Evolutionary conservation across 2,888 invertebrate species (phyloP).

Genomic region (Volucella inflata): DNA sequence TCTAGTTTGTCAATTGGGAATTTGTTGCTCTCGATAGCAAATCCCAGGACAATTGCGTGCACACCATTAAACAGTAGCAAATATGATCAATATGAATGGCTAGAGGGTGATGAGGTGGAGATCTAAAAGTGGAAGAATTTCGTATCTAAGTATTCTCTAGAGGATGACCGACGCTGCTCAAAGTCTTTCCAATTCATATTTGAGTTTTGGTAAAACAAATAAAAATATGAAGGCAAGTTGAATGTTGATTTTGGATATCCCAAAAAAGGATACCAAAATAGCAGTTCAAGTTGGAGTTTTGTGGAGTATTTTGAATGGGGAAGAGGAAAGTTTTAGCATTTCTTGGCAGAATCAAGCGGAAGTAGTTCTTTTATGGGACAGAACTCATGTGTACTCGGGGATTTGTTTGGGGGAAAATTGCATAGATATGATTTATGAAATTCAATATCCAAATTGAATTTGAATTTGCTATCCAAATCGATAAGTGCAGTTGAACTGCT

Average conservation of each 20-base stretch:
- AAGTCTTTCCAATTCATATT: neutral
- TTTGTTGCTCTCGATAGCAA: slow-evolving; percentile 35
- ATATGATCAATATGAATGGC: neutral
- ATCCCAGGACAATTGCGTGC: slow-evolving; percentile 47
- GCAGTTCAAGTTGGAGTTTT: neutral
- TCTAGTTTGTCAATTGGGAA: slow-evolving; percentile 45
- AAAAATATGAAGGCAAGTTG: slow-evolving; percentile 20
- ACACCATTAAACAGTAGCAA: slow-evolving; percentile 31
- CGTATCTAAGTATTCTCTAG: neutral
- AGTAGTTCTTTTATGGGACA: neutral
- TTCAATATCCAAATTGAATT: neutral
- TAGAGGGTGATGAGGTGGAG: neutral
- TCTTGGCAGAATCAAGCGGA: neutral
- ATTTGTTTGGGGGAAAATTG: neutral
- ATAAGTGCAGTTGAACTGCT: neutral
- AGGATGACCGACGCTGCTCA: neutral
- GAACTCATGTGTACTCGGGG: neutral
- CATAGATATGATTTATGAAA: neutral
- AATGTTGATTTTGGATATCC: slow-evolving; percentile 35
- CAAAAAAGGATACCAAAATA: neutral
- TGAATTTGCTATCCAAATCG: slow-evolving; percentile 5
- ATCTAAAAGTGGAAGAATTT: slow-evolving; percentile 6
- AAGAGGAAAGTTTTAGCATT: neutral
- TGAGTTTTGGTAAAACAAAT: slow-evolving; percentile 12
- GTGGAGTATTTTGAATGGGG: neutral